A percentile compares a stretch with the other conserved stretches of the same genome.
These are phyloP conservation scores for Nerophis ophidion DNA, from an alignment of 2,113 vertebrate species.

Conservation along the genomic window DNA sequence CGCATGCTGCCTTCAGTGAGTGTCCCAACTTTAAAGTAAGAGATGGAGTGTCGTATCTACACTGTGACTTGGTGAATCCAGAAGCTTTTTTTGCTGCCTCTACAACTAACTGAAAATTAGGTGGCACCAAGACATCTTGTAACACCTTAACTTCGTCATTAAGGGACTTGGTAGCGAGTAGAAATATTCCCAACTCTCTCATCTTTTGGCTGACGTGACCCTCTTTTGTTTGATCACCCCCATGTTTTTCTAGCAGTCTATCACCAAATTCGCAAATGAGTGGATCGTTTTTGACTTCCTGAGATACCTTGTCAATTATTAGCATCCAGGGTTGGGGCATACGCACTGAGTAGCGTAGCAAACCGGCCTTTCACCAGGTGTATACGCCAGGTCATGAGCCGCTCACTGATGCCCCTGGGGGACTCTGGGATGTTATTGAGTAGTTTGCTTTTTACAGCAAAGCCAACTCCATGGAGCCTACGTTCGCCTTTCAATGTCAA, in stretches of 20 bases:
- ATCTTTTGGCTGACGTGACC: conserved; percentile 11
- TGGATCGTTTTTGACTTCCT: background rate
- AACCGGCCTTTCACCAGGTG: too few relatives aligned
- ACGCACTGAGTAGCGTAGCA: too few relatives aligned
- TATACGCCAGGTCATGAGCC: too few relatives aligned
- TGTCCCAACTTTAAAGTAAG: conserved; percentile 10
- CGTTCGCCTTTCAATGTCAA: too few relatives aligned
- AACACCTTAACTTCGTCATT: background rate
- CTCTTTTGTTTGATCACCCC: background rate
- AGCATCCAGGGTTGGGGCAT: too few relatives aligned
- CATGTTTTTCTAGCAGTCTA: conserved; percentile 6
- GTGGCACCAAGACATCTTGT: background rate
- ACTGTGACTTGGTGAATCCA: background rate
- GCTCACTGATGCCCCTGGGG: too few relatives aligned
- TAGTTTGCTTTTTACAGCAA: too few relatives aligned
- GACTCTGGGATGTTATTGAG: too few relatives aligned
- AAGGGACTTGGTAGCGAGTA: conserved; percentile 8
- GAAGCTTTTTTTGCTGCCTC: background rate
- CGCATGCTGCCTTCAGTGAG: conserved; percentile 8
- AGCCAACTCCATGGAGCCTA: too few relatives aligned
- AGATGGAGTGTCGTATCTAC: conserved; percentile 4
- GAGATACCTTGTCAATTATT: background rate
- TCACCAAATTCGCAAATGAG: conserved; percentile 11
- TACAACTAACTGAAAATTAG: background rate
- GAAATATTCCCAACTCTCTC: conserved; percentile 3